Base-by-base conservation (phyloP, 1,140 invertebrate genomes). In the Hyphantria cunea region DNA sequence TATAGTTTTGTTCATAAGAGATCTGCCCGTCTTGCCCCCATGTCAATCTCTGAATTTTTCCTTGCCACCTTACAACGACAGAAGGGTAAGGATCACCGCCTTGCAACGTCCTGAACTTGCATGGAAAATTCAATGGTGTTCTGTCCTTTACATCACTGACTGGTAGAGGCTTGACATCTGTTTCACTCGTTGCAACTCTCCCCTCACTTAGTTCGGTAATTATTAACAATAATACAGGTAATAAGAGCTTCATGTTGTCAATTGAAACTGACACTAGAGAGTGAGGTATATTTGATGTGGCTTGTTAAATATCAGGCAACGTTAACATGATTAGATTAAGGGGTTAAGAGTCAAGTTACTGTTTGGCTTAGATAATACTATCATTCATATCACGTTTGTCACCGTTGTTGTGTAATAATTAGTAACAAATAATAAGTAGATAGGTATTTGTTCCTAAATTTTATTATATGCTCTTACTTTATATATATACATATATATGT, bases 41-140 rank as follows among this genome's bases (percentile, higher is more conserved):
- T 9, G 74, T 71, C 3, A 76, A 49, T 33, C 63, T 70, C 10
- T 69, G 56, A 0, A 71, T 25, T 47, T 74, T 39, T 8, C 55
- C 47, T 25, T 60, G 54, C 68, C 66, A 76, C 17, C 51, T 64
- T 25, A 74, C 64, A 0, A 76, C 47, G 11, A 76, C 68, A 11
- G 74, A 76, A 4, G 74, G 74, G 25, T 69, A 76, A 0, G 68
- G 61, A 31, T 76, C 68, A 0, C 48, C 61, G 9, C 31, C 49
- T 39, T 66, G 41, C 13, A 76, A 14, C 3, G 66, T 69, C 49
- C 68, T 65, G 8, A 71, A 64, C 6, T 42, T 55, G 39, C 74
- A 76, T 8, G 51, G 9, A 12, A 65, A 55, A 17, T 31, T 45
- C 3, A 69, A 42, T 11, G 66, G 48, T 31, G 41, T 10, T 12